Evolutionary conservation across 2,113 vertebrate species (phyloP), one percentile per base, ranked within the genome.

Genomic region (Herpailurus yagouaroundi): DNA sequence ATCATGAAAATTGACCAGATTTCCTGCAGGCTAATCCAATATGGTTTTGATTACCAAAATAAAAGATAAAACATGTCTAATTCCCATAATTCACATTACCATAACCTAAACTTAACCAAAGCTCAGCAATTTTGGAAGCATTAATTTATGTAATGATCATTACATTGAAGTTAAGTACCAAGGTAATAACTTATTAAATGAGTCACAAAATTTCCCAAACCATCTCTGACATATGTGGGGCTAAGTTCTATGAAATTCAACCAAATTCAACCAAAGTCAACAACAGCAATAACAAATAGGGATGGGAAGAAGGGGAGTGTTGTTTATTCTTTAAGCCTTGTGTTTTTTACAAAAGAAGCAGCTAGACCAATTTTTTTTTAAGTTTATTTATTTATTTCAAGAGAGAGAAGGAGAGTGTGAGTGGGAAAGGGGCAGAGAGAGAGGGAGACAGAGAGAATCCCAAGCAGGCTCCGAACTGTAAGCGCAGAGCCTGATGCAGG

Each of bases 21-120:
- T 97, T 97, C 90, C 89, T 82, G 16, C 52, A 92, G 15, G 18
- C 41, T 86, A 76, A 82, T 57, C 64, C 60, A 91, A 27, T 18
- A 73, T 55, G 48, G 55, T 38, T 91, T 66, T 93, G 19, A 91
- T 69, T 93, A 88, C 33, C n/a, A 83, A 95, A 91, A 93, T 38
- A 48, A 52, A 76, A 91, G 74, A 79, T 31, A 55, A 83, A 84
- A 95, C 8, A 1, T 38, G 29, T 38, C 57, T 60, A 60, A 60
- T 60, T 60, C 21, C 21, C 29, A 73, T 71, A 81, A 92, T 82
- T 71, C 64, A 81, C 45, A 27, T 57, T 89, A 19, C 45, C 85
- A 23, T 69, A 52, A 93, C 55, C 69, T 69, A 66, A 55, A 69
- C 21, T 64, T 84, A 69, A 57, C 19, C 50, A 69, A 91, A 95